A percentile compares a stretch with the other conserved stretches of the same genome.
phyloP scores from a whole-genome alignment of 2,113 vertebrate genomes.

The Odocoileus hemionus region DNA sequence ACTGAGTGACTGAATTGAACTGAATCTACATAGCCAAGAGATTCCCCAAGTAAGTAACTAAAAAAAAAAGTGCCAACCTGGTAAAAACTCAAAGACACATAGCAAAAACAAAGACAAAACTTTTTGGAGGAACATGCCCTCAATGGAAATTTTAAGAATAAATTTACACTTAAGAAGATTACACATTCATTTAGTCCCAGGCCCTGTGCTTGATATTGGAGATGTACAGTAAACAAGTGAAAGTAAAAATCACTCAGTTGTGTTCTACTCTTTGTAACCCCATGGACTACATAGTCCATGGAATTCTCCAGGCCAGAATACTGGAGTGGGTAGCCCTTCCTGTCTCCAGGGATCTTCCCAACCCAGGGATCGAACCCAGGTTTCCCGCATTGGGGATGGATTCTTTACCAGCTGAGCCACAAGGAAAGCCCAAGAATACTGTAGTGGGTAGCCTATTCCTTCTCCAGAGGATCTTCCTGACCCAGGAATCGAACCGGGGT shows the following conservation, averaged over 20 bases:
- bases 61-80: background rate
- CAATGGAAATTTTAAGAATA: background rate
- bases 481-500: accelerated
- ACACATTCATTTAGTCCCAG: background rate
- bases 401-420: background rate
- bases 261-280: background rate
- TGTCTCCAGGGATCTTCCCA: background rate
- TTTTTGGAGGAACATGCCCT: background rate
- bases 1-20: background rate
- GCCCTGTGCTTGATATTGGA: background rate
- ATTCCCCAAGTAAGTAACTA: background rate
- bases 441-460: background rate
- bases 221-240: background rate
- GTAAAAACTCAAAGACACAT: background rate
- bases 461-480: background rate
- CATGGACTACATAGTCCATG: background rate
- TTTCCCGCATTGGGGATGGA: background rate
- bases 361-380: background rate
- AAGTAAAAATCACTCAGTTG: background rate
- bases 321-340: background rate
- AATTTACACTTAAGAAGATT: background rate
- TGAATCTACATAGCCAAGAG: background rate
- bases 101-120: background rate
- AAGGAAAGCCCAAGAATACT: background rate
- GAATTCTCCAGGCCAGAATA: background rate